phyloP scores from a whole-genome alignment of 2,797 vertebrate genomes.

The Echeneis naucrates region DNA sequence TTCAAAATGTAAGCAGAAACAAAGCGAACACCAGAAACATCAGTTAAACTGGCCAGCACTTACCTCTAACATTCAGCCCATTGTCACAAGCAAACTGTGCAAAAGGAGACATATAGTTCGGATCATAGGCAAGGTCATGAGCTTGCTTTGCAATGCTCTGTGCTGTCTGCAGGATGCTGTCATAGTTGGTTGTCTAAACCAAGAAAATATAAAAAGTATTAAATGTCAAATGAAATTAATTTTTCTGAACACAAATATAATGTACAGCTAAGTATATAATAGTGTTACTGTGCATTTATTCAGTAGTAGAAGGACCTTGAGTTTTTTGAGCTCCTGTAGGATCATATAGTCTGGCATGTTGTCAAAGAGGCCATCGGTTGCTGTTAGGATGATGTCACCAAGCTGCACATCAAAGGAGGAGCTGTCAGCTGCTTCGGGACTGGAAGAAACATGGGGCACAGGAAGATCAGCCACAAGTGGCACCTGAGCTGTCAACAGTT shows the following conservation, averaged over 20 bases:
- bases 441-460: conserved; percentile 53
- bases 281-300: background rate
- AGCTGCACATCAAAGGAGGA: conserved; percentile 97
- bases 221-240: background rate
- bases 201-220: conserved; percentile 6
- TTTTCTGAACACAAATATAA: background rate
- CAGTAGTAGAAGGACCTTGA: conserved; percentile 89
- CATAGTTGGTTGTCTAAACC: conserved; percentile 93
- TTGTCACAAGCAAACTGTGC: conserved; percentile 99
- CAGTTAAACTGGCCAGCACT: conserved; percentile 47
- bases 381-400: conserved; percentile 98
- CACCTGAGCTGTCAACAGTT: conserved; percentile 22
- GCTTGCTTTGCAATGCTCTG: conserved; percentile 98
- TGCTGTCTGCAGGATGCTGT: conserved; percentile 97
- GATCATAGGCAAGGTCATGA: conserved; percentile 97
- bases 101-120: conserved; percentile 99
- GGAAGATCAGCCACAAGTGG: conserved; percentile 40
- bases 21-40: background rate
- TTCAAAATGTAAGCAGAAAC: background rate
- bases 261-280: background rate
- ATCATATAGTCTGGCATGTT: conserved; percentile 99
- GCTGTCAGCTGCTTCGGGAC: conserved; percentile 96
- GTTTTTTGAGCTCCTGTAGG: conserved; percentile 96
- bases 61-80: conserved; percentile 97
- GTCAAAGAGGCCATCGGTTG: conserved; percentile 98